phyloP scores from a whole-genome alignment of 2,888 invertebrate species.

The Melanophora roralis region DNA sequence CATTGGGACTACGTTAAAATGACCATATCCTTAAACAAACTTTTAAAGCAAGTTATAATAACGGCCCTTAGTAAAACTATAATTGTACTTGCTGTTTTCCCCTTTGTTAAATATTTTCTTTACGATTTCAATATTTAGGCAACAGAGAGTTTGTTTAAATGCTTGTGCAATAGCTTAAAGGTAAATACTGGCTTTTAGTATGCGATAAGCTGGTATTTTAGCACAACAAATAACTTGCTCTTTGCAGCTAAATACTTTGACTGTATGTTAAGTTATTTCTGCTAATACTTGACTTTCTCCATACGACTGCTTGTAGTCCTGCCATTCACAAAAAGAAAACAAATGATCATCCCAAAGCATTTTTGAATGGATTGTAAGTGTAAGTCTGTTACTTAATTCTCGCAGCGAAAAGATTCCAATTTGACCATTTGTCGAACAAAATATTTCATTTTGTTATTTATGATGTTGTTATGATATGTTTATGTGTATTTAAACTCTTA shows the following conservation, averaged over 20 bases:
- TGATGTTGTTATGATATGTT: constrained; percentile 31
- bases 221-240: constrained; percentile 59
- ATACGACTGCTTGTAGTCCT: background rate
- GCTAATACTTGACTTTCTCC: constrained; percentile 24
- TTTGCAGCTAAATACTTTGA: constrained; percentile 42
- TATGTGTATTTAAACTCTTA: background rate
- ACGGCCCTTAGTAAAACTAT: constrained; percentile 39
- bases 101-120: constrained; percentile 21
- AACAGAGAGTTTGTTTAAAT: background rate
- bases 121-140: constrained; percentile 1
- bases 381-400: constrained; percentile 15
- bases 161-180: constrained; percentile 59
- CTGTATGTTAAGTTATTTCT: constrained; percentile 44
- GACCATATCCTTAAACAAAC: no score
- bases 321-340: constrained; percentile 7
- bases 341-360: constrained; percentile 40
- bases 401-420: constrained; percentile 39
- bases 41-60: background rate
- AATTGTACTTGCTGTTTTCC: constrained; percentile 29
- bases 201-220: constrained; percentile 67
- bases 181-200: constrained; percentile 63
- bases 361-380: background rate
- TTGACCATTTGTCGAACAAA: background rate
- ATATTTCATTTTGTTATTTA: background rate
- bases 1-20: no score